phyloP scores from a whole-genome alignment of 2,888 invertebrate genomes.

The Keiferia lycopersicella region DNA sequence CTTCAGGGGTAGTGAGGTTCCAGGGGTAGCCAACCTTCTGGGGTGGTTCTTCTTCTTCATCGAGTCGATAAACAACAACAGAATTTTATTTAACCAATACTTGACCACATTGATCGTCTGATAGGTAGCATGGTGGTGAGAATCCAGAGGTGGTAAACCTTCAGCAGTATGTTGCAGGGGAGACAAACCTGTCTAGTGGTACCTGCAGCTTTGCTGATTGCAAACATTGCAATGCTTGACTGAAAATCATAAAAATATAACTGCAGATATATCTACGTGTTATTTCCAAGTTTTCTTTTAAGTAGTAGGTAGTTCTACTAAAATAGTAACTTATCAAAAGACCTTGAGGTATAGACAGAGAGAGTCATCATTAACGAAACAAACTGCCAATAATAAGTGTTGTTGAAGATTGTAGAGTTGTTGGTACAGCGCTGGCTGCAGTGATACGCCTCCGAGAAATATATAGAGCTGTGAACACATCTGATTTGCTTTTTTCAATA shows the following conservation, averaged over 20 bases:
- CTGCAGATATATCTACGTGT: too few relatives aligned
- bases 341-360: not conserved
- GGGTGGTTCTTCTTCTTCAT: too few relatives aligned
- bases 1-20: not conserved
- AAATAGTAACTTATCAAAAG: not conserved
- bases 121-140: too few relatives aligned
- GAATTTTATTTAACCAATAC: too few relatives aligned
- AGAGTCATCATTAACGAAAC: not conserved
- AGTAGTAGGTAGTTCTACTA: too few relatives aligned
- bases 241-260: not conserved
- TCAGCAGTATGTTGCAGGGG: too few relatives aligned
- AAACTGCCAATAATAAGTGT: constrained; percentile 32
- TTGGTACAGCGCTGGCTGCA: not conserved
- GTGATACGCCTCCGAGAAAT: constrained; percentile 26
- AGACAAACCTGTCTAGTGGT: not conserved
- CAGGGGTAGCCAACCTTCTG: too few relatives aligned
- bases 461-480: constrained; percentile 19
- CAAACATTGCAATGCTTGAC: not conserved
- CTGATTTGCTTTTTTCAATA: too few relatives aligned
- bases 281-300: too few relatives aligned
- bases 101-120: too few relatives aligned
- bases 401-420: constrained; percentile 17
- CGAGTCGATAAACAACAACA: too few relatives aligned
- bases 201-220: not conserved
- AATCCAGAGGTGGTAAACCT: too few relatives aligned